Percentiles rank a stretch among this genome's conserved stretches.
These are phyloP conservation scores for Cydia strobilella DNA, from an alignment of 1,140 invertebrate genomes.

Conservation along the genomic window DNA sequence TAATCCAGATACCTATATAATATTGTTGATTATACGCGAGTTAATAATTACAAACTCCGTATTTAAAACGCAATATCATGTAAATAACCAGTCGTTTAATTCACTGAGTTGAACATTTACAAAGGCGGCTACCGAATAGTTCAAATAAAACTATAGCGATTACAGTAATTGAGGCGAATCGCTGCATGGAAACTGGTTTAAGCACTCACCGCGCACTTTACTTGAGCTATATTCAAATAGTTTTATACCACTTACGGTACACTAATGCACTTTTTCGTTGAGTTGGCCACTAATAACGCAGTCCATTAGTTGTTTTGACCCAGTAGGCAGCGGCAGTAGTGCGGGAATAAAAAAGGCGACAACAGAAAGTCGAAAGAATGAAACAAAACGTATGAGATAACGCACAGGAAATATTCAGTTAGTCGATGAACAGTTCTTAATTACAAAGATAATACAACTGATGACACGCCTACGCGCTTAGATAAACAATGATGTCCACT, in stretches of 20 bases:
- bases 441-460: slow-evolving; percentile 30
- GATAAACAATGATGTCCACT: slow-evolving; percentile 49
- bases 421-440: slow-evolving; percentile 31
- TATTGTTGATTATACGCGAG: background rate
- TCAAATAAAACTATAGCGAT: slow-evolving; percentile 58
- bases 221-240: slow-evolving; percentile 75
- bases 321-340: slow-evolving; percentile 52
- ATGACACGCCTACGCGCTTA: slow-evolving; percentile 35
- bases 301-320: slow-evolving; percentile 69
- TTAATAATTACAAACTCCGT: slow-evolving; percentile 4
- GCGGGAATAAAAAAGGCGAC: slow-evolving; percentile 52
- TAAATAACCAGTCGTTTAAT: slow-evolving; percentile 25
- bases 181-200: slow-evolving; percentile 62
- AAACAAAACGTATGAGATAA: slow-evolving; percentile 26
- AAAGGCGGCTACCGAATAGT: slow-evolving; percentile 47
- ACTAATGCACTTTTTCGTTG: slow-evolving; percentile 75
- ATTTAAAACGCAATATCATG: slow-evolving; percentile 22
- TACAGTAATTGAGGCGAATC: slow-evolving; percentile 68
- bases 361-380: slow-evolving; percentile 38
- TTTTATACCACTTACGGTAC: slow-evolving; percentile 70
- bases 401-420: slow-evolving; percentile 30
- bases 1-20: background rate
- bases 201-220: slow-evolving; percentile 67
- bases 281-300: slow-evolving; percentile 66
- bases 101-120: slow-evolving; percentile 25